A percentile compares a stretch with the other conserved stretches of the same genome.
Evolutionary conservation across 2,113 vertebrate species (phyloP).

Genomic region (Chloropsis hardwickii): DNA sequence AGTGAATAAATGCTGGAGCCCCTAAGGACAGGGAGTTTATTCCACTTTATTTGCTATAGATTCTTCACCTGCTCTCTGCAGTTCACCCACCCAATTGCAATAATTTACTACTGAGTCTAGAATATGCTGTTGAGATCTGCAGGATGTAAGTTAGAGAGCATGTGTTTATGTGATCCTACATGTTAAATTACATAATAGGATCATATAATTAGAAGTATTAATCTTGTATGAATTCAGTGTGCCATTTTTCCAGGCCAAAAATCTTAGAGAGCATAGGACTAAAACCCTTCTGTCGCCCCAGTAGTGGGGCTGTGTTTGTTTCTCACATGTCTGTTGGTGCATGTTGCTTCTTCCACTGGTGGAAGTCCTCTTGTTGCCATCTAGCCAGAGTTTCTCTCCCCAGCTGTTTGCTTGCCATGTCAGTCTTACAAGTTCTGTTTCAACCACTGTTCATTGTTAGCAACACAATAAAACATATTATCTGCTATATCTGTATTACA

Average conservation of each 20-base stretch:
- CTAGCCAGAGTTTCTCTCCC: neutral
- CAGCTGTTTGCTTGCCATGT: neutral
- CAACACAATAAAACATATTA: neutral
- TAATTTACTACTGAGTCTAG: neutral
- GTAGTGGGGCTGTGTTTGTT: rapidly evolving
- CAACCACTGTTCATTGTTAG: neutral
- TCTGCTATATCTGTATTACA: neutral
- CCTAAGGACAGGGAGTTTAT: neutral
- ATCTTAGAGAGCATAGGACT: neutral
- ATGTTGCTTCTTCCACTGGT: neutral
- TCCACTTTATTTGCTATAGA: neutral
- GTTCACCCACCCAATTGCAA: neutral
- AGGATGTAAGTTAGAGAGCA: neutral
- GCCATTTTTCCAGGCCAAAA: neutral
- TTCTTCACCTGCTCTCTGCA: neutral
- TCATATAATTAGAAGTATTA: neutral
- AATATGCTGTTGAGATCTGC: neutral
- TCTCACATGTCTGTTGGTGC: rapidly evolving
- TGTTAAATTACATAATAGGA: neutral
- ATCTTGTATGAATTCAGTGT: neutral
- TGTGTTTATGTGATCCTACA: neutral
- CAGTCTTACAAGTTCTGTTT: neutral
- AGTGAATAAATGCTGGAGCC: neutral
- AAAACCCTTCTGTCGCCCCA: neutral
- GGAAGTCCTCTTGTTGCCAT: neutral